Conservation (phyloP, 2,797 vertebrate species). For the Microhierax caerulescens region DNA sequence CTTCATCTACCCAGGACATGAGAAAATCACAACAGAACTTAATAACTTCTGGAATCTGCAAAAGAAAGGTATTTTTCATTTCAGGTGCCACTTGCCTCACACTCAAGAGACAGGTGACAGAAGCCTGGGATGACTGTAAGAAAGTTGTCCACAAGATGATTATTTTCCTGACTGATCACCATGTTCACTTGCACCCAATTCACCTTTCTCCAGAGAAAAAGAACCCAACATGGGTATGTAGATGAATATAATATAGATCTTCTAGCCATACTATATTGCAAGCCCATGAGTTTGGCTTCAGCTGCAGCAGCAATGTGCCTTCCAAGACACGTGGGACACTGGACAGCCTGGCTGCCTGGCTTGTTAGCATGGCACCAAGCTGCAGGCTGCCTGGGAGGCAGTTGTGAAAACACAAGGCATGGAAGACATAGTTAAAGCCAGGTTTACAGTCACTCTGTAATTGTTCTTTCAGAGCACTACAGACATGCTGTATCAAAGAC, state of each 20-base stretch:
- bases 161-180: not conserved
- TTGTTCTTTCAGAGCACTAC: not conserved
- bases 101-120: not conserved
- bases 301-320: not conserved
- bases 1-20: conserved; percentile 93
- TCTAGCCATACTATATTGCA: not conserved
- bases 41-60: conserved; percentile 90
- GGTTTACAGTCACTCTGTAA: not conserved
- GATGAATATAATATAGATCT: not conserved
- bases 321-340: not conserved
- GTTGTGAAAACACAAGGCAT: not conserved
- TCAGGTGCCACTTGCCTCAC: not conserved
- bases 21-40: conserved; percentile 96
- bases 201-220: not conserved
- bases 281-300: not conserved
- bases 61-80: not conserved
- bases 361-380: not conserved
- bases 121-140: not conserved
- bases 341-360: not conserved
- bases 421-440: not conserved
- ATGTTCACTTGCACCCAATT: not conserved
- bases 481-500: not conserved
- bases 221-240: not conserved
- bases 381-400: not conserved
- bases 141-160: not conserved